Base-by-base conservation (phyloP, 2,113 vertebrate species). In the Rhizomys pruinosus region DNA sequence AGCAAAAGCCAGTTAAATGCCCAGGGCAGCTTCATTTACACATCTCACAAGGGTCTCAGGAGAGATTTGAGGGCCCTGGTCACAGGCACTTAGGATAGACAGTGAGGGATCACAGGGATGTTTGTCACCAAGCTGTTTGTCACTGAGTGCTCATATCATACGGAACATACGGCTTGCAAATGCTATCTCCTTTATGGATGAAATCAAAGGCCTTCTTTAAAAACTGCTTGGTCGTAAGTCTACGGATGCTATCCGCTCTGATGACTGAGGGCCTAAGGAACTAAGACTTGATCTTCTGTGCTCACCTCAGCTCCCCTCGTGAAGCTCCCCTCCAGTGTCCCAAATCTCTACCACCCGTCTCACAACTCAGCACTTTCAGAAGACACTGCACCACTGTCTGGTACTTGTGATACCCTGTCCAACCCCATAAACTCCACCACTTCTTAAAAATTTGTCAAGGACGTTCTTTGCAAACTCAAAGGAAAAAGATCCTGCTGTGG, bases 21-120 rank as follows among this genome's bases (percentile, higher is more conserved):
- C 91, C 91, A 91, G 91, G 92, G 94, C 57, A 92, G 97, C 96
- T 95, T 96, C 85, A 91, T 95, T 96, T 93, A 92, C 96, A 93
- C 86, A 90, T 87, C 81, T 88, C 64, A 95, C 57, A n/a, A 79
- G 93, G 89, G 96, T 82, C 97, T 95, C 91, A 88, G 96, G 91
- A 97, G 95, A 97, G 96, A 98, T 94, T 96, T 66, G 94, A 81
- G 92, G 80, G 71, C 82, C 94, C 94, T 4, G 95, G 90, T 91
- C 97, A 96, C 94, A 96, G 94, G 96, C 95, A 80, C 89, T 84
- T 66, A 88, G 20, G 96, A 95, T 81, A 91, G 93, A 95, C 94
- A 7, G 89, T 81, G 68, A 5, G 0, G 39, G 19, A 97, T 93
- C 97, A 79, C 93, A 92, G 97, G 97, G 91, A 95, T 64, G 77